Evolutionary conservation across 2,113 vertebrate species (phyloP), one percentile per base, ranked within the genome.

Genomic region (Oenanthe melanoleuca): DNA sequence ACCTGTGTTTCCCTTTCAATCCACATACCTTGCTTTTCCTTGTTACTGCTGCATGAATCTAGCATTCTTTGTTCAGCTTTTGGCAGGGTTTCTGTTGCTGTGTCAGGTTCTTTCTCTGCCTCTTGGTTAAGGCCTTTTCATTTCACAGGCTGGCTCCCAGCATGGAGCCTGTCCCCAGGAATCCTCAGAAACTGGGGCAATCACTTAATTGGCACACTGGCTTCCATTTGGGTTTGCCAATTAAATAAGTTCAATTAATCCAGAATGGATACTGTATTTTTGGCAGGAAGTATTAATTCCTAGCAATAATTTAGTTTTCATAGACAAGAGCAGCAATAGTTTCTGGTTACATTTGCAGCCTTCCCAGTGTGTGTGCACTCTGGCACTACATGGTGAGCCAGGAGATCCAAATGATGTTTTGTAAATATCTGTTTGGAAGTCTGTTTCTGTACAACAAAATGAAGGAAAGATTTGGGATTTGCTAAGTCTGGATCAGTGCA

Each of bases 191-290:
- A 90, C 2, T 45, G 67, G 91, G 67, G 60, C 92, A 90, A 90
- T 86, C 88, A 11, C 82, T 93, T 92, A 88, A 92, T 78, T 92
- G 86, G 75, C 75, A 80, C 67, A 11, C 70, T 80, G 92, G 67
- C 92, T 93, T 90, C 79, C 75, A 63, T 82, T 92, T 65, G 67
- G 60, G 20, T 55, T 88, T 90, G 75, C 88, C 92, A 92, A 74
- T 93, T 93, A 92, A 90, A 59, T 31, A n/a, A 80, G 22, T 90
- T 94, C 72, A 78, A 74, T 95, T 90, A 80, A 70, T 66, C 21
- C 37, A 59, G 67, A 90, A 70, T 55, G 79, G 86, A 66, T 90
- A 59, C 92, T 11, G 19, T 86, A 42, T 83, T 92, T 89, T 94
- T 86, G 90, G 86, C 82, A 92, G 90, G 40, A 57, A 81, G 34